Evolutionary conservation across 2,797 vertebrate species (phyloP), one percentile per base, ranked within the genome.

Genomic region (Pseudomugil tenellus): DNA sequence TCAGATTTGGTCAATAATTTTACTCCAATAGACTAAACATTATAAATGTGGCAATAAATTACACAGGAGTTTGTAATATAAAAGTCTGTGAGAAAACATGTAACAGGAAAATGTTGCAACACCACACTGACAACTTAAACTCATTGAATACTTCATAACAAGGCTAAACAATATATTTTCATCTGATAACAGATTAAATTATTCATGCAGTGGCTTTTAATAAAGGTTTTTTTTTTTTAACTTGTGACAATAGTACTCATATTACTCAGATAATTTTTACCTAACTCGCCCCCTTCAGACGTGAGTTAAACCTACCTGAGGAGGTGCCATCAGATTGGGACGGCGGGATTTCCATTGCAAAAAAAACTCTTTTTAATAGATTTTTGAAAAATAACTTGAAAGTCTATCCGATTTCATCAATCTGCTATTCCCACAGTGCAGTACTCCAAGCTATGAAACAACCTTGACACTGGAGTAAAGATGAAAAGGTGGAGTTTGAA

Each of bases 401-500:
- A 46, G 37, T 29, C 65, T 65, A 67, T 64, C 64, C 59, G 60
- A n/a, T 34, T 58, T 77, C 58, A 73, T 65, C 64, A 70, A 58
- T 46, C 76, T 74, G 66, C 60, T 68, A 72, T 64, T 53, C 66
- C 75, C 60, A 63, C 76, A 35, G 69, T 53, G 77, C 66, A 61
- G 69, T 76, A 72, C 63, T 63, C 39, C 11, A 54, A 79, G 77
- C 59, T 71, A 76, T 65, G 74, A 70, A 81, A 84, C 16, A 70
- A 29, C 51, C 57, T 19, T 11, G 79, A 53, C 26, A 0, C 67
- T 67, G 70, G 70, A 63, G 76, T 34, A 8, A 32, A 72, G 76
- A 85, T 63, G 80, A 81, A 90, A 82, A 90, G 92, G 91, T 83
- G 91, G 89, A 90, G 92, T 91, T 89, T 87, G 35, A 49, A 83